Evolutionary conservation across 2,888 invertebrate genomes (phyloP), one percentile per base, ranked within the genome.

Genomic region (Andricus quercusramuli): DNA sequence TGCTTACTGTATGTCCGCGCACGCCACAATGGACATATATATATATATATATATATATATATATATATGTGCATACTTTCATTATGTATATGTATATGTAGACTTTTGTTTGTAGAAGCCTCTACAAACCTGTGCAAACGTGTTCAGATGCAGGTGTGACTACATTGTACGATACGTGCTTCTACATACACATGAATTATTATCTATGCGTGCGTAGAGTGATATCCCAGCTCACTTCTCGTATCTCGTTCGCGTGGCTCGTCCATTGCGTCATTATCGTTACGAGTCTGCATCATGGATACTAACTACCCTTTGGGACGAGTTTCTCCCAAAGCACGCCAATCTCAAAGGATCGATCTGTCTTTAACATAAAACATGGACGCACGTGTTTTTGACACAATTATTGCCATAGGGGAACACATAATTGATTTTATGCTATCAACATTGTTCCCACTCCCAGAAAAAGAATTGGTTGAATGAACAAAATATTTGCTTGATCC

Each of bases 1-100:
- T 1, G 79, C 78, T 79, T 83, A 79, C 78, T 79, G 80, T 74
- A 82, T 83, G 80, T 78, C 67, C 81, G 74, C 59, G 77, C 81
- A 67, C 22, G 77, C 79, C 77, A 82, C 78, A 79, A 74, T 78
- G 32, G 78, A 77, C 29, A 41, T 65, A 47, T 17, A 25, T 20
- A 11, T 77, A 1, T 25, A 47, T 25, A 2, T 62, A 4, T 44
- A 20, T 29, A 1, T n/a, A n/a, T n/a, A n/a, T n/a, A n/a, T n/a
- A 32, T 32, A 32, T 32, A 37, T 37, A 37, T 37, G 13, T 47
- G 70, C 51, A 47, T 64, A 79, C 37, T 37, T 37, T 37, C 9
- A 51, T 77, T 78, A 56, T 76, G 67, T 80, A 74, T 82, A 79
- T 78, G 78, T 78, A 80, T 78, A 51, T n/a, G 9, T 47, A 17